Conservation (phyloP, 2,797 vertebrate species). For the Sebastes umbrosus region DNA sequence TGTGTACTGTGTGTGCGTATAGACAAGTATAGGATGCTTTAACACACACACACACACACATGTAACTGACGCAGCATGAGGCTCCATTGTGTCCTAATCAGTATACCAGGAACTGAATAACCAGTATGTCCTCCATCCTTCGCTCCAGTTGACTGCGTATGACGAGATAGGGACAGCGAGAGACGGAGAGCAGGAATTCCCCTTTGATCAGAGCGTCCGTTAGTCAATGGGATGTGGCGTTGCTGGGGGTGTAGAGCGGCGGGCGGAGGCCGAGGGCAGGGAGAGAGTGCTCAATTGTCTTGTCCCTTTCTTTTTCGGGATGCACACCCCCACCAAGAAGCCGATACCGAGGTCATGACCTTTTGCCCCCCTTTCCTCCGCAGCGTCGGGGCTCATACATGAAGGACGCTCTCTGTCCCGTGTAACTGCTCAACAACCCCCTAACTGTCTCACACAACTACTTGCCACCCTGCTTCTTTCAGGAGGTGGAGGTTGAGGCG, state of each 20-base stretch:
- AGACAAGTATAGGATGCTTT: conserved; percentile 50
- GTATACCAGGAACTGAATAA: conserved; percentile 55
- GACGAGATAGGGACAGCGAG: conserved; percentile 42
- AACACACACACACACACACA: conserved; percentile 26
- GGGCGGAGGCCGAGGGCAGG: conserved; percentile 12
- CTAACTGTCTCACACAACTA: conserved; percentile 47
- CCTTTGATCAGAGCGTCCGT: conserved; percentile 78
- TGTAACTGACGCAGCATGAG: conserved; percentile 65
- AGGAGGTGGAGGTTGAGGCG: conserved; percentile 18
- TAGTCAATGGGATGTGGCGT: conserved; percentile 72
- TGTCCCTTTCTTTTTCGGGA: conserved; percentile 63
- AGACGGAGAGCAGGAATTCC: conserved; percentile 47
- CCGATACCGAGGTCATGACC: conserved; percentile 64
- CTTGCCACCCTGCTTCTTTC: conserved; percentile 20
- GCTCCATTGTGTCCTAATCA: conserved; percentile 68
- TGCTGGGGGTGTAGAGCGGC: conserved; percentile 27
- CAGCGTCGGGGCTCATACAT: conserved; percentile 27
- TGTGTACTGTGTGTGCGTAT: conserved; percentile 14
- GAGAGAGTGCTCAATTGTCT: conserved; percentile 75
- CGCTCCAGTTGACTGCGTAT: conserved; percentile 59
- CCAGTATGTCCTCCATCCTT: conserved; percentile 59
- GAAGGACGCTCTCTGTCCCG: conserved; percentile 52
- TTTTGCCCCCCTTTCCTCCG: conserved; percentile 14
- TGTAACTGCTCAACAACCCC: conserved; percentile 40
- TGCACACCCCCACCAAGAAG: conserved; percentile 61